Conservation (phyloP, 2,888 invertebrate genomes). For the Ennomos quercinarius region DNA sequence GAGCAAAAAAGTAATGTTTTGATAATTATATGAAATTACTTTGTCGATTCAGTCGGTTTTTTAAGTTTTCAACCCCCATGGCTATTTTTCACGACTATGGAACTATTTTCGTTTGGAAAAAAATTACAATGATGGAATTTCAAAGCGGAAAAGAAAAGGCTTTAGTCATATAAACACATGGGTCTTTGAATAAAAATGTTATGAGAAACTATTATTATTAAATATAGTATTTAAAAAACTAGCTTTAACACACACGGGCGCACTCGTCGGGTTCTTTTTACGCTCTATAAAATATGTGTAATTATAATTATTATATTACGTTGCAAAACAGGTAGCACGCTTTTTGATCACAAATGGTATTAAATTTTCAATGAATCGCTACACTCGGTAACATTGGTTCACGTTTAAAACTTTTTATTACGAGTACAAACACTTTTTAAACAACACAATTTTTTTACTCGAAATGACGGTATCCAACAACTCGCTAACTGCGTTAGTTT, state of each 20-base stretch:
- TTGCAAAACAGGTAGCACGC: constrained; percentile 58
- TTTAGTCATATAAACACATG: too few relatives aligned
- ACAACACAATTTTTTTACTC: constrained; percentile 14
- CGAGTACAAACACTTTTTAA: not conserved
- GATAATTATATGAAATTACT: too few relatives aligned
- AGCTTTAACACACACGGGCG: constrained; percentile 50
- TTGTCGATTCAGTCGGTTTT: too few relatives aligned
- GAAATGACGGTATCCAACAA: constrained; percentile 14
- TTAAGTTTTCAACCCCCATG: too few relatives aligned
- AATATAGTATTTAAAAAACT: constrained; percentile 32
- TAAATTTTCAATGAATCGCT: constrained; percentile 34
- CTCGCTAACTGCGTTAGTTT: constrained; percentile 25
- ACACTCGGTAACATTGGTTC: constrained; percentile 12
- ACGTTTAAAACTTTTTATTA: constrained; percentile 3
- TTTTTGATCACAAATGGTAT: constrained; percentile 62
- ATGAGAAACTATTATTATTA: too few relatives aligned
- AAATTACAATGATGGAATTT: too few relatives aligned
- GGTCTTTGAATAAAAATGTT: too few relatives aligned
- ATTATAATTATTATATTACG: constrained; percentile 53
- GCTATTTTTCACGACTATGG: too few relatives aligned
- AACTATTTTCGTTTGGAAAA: too few relatives aligned
- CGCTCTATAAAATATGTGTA: constrained; percentile 61
- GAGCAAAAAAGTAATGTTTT: too few relatives aligned
- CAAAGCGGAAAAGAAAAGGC: too few relatives aligned
- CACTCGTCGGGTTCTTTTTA: constrained; percentile 61